Conservation (phyloP, 1,140 invertebrate species). For the Drosophila kurseongensis region DNA sequence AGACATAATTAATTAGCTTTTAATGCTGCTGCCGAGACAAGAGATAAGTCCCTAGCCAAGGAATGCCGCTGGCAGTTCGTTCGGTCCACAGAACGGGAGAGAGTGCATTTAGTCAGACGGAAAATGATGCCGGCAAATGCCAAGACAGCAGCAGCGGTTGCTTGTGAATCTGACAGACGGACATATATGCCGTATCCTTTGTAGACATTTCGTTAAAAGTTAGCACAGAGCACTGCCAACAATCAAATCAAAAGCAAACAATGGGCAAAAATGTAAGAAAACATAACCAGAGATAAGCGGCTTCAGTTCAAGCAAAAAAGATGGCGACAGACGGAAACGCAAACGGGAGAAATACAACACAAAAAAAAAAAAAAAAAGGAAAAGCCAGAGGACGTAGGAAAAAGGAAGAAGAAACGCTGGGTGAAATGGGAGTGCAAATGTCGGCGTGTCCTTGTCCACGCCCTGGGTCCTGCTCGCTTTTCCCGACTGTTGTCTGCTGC, state of each 20-base stretch:
- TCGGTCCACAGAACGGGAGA: background rate
- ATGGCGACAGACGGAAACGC: constrained; percentile 79
- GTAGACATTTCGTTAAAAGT: constrained; percentile 83
- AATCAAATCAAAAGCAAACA: constrained; percentile 83
- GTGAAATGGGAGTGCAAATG: constrained; percentile 56
- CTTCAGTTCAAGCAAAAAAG: constrained; percentile 77
- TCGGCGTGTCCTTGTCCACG: constrained; percentile 70
- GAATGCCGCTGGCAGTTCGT: constrained; percentile 40
- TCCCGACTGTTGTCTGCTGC: constrained; percentile 75
- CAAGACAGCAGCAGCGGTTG: constrained; percentile 26
- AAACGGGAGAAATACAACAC: constrained; percentile 62
- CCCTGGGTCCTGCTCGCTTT: constrained; percentile 27
- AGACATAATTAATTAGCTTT: constrained; percentile 81
- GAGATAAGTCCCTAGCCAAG: constrained; percentile 32
- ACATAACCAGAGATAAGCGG: constrained; percentile 83
- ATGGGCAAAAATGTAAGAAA: constrained; percentile 83
- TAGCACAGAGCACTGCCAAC: constrained; percentile 73
- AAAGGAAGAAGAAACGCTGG: constrained; percentile 25
- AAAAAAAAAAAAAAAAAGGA: constrained; percentile 25
- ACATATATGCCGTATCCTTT: constrained; percentile 62
- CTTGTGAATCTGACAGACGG: constrained; percentile 73
- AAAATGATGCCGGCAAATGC: constrained; percentile 74
- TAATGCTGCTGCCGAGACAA: constrained; percentile 60
- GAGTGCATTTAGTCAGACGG: constrained; percentile 82
- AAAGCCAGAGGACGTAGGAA: constrained; percentile 2